These are phyloP conservation scores for Glaucopsyche alexis DNA, from an alignment of 2,888 invertebrate genomes.

Conservation along the genomic window DNA sequence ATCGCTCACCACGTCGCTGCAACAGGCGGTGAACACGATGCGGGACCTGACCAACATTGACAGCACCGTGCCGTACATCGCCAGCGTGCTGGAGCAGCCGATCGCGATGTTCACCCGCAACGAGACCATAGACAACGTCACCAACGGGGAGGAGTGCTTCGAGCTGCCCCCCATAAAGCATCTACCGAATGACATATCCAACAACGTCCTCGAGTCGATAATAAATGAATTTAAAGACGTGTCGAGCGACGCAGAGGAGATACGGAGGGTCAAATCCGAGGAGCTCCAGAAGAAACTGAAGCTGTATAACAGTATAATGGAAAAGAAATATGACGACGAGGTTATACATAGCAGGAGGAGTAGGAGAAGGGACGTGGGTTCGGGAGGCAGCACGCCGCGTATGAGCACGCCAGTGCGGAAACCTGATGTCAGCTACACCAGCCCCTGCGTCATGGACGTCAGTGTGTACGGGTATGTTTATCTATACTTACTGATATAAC, in stretches of 20 bases:
- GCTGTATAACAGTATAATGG: slow-evolving; percentile 85
- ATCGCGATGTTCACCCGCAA: slow-evolving; percentile 60
- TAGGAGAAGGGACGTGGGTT: slow-evolving; percentile 55
- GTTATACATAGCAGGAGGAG: slow-evolving; percentile 81
- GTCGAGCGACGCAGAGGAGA: slow-evolving; percentile 58
- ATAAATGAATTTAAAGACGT: slow-evolving; percentile 67
- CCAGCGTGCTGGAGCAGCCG: slow-evolving; percentile 66
- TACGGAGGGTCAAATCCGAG: slow-evolving; percentile 53
- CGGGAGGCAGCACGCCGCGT: slow-evolving; percentile 54
- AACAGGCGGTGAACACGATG: slow-evolving; percentile 70
- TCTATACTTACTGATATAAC: too few species aligned
- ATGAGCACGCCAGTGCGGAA: slow-evolving; percentile 52
- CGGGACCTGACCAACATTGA: slow-evolving; percentile 63
- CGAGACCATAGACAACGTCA: slow-evolving; percentile 58
- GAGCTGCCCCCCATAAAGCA: slow-evolving; percentile 83
- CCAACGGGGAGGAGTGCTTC: slow-evolving; percentile 87
- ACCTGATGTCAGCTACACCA: slow-evolving; percentile 54
- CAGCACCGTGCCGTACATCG: slow-evolving; percentile 65
- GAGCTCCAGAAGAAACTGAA: slow-evolving; percentile 78
- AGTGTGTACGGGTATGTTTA: slow-evolving; percentile 47
- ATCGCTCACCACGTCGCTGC: slow-evolving; percentile 66
- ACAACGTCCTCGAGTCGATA: slow-evolving; percentile 67
- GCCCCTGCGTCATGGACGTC: slow-evolving; percentile 61
- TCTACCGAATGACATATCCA: slow-evolving; percentile 68
- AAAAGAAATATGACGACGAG: slow-evolving; percentile 85